A percentile compares a stretch with the other conserved stretches of the same genome.
Conservation (phyloP, 2,113 vertebrate species). For the Pithys albifrons region DNA sequence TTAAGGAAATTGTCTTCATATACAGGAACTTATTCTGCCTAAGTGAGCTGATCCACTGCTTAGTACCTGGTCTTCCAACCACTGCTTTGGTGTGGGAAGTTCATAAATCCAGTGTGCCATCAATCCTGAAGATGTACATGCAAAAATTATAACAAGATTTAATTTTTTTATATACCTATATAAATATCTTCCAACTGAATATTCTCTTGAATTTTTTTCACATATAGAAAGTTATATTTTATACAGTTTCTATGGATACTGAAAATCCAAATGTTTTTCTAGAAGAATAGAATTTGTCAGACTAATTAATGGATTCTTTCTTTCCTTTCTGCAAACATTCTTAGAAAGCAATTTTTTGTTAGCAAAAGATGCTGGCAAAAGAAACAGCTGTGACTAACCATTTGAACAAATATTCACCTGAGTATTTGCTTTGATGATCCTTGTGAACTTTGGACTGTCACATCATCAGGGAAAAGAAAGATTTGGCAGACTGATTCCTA, state of each 20-base stretch:
- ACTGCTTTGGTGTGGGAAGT: not conserved
- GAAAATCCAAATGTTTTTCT: not conserved
- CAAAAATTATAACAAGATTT: not conserved
- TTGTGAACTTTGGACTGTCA: not conserved
- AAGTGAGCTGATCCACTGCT: not conserved
- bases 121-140: not conserved
- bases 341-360: not conserved
- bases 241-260: not conserved
- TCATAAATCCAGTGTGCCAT: not conserved
- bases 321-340: not conserved
- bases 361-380: not conserved
- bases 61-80: not conserved
- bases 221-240: not conserved
- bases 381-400: not conserved
- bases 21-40: not conserved
- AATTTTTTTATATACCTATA: not conserved
- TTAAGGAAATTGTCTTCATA: not conserved
- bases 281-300: not conserved
- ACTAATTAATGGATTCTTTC: not conserved
- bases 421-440: not conserved
- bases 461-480: not conserved
- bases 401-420: not conserved
- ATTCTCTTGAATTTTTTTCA: not conserved
- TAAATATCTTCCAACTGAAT: not conserved
- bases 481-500: not conserved